phyloP scores from a whole-genome alignment of 2,888 invertebrate genomes.

The Drosophila pseudotalamancana region DNA sequence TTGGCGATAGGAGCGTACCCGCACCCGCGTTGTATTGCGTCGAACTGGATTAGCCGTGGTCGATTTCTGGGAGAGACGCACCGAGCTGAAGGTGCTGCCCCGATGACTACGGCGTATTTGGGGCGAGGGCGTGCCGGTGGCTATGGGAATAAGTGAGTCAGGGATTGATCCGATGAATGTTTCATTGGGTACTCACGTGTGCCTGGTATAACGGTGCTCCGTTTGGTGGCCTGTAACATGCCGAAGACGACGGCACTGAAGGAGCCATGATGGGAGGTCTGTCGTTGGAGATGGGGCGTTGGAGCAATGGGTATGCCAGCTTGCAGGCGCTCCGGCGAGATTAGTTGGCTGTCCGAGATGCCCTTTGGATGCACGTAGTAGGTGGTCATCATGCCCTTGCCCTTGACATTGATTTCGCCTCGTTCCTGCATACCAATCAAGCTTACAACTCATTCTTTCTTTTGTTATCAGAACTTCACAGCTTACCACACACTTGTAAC shows the following conservation, averaged over 20 bases:
- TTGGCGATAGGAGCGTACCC: slow-evolving; percentile 83
- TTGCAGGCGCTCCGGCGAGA: slow-evolving; percentile 81
- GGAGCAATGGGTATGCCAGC: slow-evolving; percentile 85
- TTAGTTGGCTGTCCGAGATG: slow-evolving; percentile 80
- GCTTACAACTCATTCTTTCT: not conserved
- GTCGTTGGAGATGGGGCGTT: slow-evolving; percentile 86
- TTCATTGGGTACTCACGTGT: slow-evolving; percentile 83
- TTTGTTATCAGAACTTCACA: not conserved
- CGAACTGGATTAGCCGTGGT: slow-evolving; percentile 85
- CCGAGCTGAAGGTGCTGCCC: slow-evolving; percentile 86
- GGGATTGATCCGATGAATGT: no score
- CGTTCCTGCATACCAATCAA: slow-evolving; percentile 87
- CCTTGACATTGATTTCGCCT: slow-evolving; percentile 96
- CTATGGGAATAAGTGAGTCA: slow-evolving; percentile 47
- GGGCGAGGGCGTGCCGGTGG: slow-evolving; percentile 84
- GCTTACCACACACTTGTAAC: slow-evolving; percentile 83
- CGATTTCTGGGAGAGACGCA: slow-evolving; percentile 85
- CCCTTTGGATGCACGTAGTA: slow-evolving; percentile 91
- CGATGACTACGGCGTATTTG: slow-evolving; percentile 83
- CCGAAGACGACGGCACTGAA: slow-evolving; percentile 95
- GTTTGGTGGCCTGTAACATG: slow-evolving; percentile 90
- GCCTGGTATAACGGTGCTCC: slow-evolving; percentile 82
- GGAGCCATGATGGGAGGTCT: slow-evolving; percentile 90
- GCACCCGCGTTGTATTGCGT: slow-evolving; percentile 86
- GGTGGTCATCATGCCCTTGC: slow-evolving; percentile 98